Percentiles rank a stretch among this genome's conserved stretches.
Conservation (phyloP, 1,140 invertebrate species). For the Oncopodura yosiiana region DNA sequence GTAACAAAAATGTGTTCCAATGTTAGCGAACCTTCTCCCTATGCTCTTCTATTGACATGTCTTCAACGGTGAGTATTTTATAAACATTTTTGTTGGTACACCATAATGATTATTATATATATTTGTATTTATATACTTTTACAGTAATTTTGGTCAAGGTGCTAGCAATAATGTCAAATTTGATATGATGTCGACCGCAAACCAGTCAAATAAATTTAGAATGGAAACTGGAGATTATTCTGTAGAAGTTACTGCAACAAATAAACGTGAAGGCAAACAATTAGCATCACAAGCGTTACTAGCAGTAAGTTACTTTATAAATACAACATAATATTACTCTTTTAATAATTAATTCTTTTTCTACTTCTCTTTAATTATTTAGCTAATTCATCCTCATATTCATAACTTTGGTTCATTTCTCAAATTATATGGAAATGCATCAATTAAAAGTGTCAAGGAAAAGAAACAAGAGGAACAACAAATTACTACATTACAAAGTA, state of each 20-base stretch:
- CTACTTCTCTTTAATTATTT: slow-evolving; percentile 20
- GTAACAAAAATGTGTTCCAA: slow-evolving; percentile 88
- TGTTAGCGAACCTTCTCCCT: slow-evolving; percentile 87
- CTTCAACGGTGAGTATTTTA: slow-evolving; percentile 55
- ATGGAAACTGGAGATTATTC: slow-evolving; percentile 90
- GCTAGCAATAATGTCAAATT: slow-evolving; percentile 74
- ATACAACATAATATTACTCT: background rate
- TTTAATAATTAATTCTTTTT: background rate
- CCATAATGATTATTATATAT: background rate
- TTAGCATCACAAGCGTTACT: slow-evolving; percentile 89
- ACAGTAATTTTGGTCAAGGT: slow-evolving; percentile 74
- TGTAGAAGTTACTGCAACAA: slow-evolving; percentile 52
- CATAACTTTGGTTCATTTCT: slow-evolving; percentile 89
- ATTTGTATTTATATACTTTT: slow-evolving; percentile 14
- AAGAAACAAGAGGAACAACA: slow-evolving; percentile 90
- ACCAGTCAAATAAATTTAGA: slow-evolving; percentile 86
- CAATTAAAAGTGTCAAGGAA: slow-evolving; percentile 84
- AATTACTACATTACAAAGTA: slow-evolving; percentile 81
- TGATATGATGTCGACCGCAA: slow-evolving; percentile 75
- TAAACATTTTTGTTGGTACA: background rate
- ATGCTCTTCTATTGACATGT: slow-evolving; percentile 84
- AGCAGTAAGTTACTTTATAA: slow-evolving; percentile 46
- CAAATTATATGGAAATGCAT: slow-evolving; percentile 82
- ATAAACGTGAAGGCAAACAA: slow-evolving; percentile 96
- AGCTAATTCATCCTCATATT: slow-evolving; percentile 81